Evolutionary conservation across 1,140 invertebrate genomes (phyloP), one percentile per base, ranked within the genome.

Genomic region (Cyclina sinensis): DNA sequence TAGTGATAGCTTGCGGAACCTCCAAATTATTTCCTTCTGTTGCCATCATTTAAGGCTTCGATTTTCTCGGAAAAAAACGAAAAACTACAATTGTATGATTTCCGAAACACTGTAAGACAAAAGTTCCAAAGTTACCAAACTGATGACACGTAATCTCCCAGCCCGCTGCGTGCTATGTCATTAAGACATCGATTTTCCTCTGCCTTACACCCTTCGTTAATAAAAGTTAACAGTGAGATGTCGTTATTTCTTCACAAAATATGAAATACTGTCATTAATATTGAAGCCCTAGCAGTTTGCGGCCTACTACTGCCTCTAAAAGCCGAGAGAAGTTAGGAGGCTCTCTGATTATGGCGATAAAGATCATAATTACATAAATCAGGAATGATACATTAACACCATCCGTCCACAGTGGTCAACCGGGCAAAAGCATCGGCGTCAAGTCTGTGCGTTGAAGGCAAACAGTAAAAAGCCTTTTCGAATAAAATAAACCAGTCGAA

Each of bases 251-350:
- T 70, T 70, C 81, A 51, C 83, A 59, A 86, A 86, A 57, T 86
- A 86, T 74, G 83, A 86, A 86, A 76, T 86, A 76, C 68, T 59
- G 48, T 73, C 70, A 76, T 86, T 74, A 86, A 76, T 86, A 70
- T 74, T 76, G 83, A 86, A 86, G 70, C 43, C 83, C 24, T 86
- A 86, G 46, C 32, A 76, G 81, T 54, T 46, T 59, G 57, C 51
- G 30, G 68, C 48, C 37, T 74, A 51, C 12, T 27, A 76, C 68
- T 27, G 83, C 46, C 83, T 76, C 59, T 81, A 62, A 62, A 81
- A 81, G 79, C 79, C 59, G 46, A 81, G 59, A 81, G 79, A 81
- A 46, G 79, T 59, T 81, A 35, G 35, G 57, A 65, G 51, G 54
- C 35, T 46, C 54, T 62, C 54, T 39, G 32, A 57, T 81, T 81